A percentile compares a stretch with the other conserved stretches of the same genome.
Conservation (phyloP, 1,140 invertebrate species). For the Pseudomyrmex cubaensis region DNA sequence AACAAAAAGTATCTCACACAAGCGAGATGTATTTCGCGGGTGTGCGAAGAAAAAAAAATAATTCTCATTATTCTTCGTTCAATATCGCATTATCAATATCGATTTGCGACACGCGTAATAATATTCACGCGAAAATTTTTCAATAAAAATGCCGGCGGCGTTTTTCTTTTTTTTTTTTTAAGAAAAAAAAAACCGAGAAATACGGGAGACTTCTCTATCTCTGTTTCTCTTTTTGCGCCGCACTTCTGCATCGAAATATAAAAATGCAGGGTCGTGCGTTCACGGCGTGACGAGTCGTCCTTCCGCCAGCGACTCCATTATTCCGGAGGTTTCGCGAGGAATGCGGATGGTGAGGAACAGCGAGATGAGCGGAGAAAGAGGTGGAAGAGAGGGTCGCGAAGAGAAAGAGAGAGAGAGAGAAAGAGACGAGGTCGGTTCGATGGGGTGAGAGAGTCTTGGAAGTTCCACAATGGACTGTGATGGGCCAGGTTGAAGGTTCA, state of each 20-base stretch:
- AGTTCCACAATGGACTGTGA: slow-evolving; percentile 72
- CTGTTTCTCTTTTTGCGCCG: slow-evolving; percentile 16
- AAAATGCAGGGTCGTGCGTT: slow-evolving; percentile 58
- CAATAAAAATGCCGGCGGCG: slow-evolving; percentile 3
- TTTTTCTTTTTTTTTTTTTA: no score
- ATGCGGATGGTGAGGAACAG: slow-evolving; percentile 51
- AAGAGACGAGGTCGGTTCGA: neutral
- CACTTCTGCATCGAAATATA: slow-evolving; percentile 56
- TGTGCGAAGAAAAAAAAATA: slow-evolving; percentile 22
- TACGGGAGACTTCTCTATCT: neutral
- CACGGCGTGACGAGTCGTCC: slow-evolving; percentile 44
- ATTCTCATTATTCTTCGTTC: no score
- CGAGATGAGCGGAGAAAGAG: slow-evolving; percentile 34
- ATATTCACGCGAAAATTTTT: slow-evolving; percentile 7
- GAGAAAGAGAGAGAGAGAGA: neutral
- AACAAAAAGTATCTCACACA: slow-evolving; percentile 12
- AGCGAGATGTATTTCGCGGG: slow-evolving; percentile 5
- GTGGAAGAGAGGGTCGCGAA: slow-evolving; percentile 2
- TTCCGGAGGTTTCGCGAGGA: slow-evolving; percentile 64
- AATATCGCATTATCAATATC: no score
- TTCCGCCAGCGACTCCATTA: slow-evolving; percentile 58
- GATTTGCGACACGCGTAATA: no score
- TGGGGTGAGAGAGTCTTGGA: slow-evolving; percentile 41
- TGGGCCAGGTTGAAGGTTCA: slow-evolving; percentile 70
- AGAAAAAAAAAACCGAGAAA: slow-evolving; percentile 30